These are phyloP conservation scores for Sitobion miscanthi DNA, from an alignment of 1,140 invertebrate genomes.

Conservation along the genomic window DNA sequence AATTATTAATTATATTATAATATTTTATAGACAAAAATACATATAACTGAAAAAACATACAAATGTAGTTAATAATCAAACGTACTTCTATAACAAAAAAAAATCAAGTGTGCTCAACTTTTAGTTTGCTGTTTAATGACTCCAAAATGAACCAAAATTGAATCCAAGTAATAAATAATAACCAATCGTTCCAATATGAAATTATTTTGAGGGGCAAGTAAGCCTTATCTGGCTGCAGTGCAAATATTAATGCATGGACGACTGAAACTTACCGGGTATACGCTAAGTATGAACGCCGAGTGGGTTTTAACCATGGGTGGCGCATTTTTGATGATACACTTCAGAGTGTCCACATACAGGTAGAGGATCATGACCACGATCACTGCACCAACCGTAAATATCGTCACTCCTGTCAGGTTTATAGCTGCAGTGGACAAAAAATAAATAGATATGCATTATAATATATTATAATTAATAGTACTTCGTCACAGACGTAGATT, in stretches of 20 bases:
- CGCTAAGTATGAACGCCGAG: conserved; percentile 67
- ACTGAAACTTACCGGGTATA: conserved; percentile 67
- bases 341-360: conserved; percentile 66
- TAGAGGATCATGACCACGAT: conserved; percentile 64
- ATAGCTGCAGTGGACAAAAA: conserved; percentile 65
- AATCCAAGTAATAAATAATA: neutral
- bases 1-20: neutral
- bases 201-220: neutral
- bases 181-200: neutral
- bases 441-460: conserved; percentile 56
- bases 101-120: neutral
- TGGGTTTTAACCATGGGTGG: conserved; percentile 65
- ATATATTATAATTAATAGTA: neutral
- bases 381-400: conserved; percentile 65
- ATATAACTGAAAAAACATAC: neutral
- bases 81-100: neutral
- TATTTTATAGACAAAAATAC: neutral
- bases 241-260: neutral
- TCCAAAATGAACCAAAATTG: too few species aligned
- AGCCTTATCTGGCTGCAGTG: neutral
- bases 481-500: too few species aligned
- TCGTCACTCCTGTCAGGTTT: conserved; percentile 65
- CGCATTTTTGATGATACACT: conserved; percentile 65
- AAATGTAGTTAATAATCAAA: neutral
- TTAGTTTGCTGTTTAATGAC: too few species aligned